These are phyloP conservation scores for Ptychodera flava DNA, from an alignment of 35 echinoderm and acorn worm species.

Conservation along the genomic window DNA sequence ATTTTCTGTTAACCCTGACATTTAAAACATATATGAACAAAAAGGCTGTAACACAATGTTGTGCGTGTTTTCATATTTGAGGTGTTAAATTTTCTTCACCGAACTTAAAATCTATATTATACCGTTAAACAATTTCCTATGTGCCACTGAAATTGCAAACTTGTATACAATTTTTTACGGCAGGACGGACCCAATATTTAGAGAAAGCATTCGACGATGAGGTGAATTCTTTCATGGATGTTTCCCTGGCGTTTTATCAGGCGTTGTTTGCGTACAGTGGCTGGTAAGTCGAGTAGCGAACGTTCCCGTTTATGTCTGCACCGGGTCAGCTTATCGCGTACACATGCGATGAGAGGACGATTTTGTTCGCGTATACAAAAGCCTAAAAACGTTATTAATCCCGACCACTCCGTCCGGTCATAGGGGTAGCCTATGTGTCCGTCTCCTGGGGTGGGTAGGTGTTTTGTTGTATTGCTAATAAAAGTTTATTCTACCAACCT, in stretches of 20 bases:
- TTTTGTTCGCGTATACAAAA: slow-evolving; percentile 20
- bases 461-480: too few species aligned
- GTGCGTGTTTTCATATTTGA: too few species aligned
- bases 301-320: background rate
- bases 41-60: too few species aligned
- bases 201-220: slow-evolving; percentile 37
- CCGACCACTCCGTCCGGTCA: background rate
- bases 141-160: too few species aligned
- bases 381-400: slow-evolving; percentile 18
- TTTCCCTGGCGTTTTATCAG: slow-evolving; percentile 50
- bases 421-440: background rate
- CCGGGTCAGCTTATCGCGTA: background rate
- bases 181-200: slow-evolving; percentile 48
- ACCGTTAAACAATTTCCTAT: too few species aligned
- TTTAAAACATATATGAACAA: too few species aligned
- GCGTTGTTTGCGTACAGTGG: slow-evolving; percentile 59
- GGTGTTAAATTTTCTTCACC: too few species aligned
- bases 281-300: slow-evolving; percentile 30
- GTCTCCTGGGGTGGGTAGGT: too few species aligned
- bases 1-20: too few species aligned
- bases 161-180: background rate
- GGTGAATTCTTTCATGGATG: slow-evolving; percentile 23
- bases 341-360: background rate
- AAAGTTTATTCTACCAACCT: too few species aligned
- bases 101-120: too few species aligned